These are phyloP conservation scores for Pocillopora verrucosa DNA, from an alignment of 64 coral and sea anemone species.

Conservation along the genomic window DNA sequence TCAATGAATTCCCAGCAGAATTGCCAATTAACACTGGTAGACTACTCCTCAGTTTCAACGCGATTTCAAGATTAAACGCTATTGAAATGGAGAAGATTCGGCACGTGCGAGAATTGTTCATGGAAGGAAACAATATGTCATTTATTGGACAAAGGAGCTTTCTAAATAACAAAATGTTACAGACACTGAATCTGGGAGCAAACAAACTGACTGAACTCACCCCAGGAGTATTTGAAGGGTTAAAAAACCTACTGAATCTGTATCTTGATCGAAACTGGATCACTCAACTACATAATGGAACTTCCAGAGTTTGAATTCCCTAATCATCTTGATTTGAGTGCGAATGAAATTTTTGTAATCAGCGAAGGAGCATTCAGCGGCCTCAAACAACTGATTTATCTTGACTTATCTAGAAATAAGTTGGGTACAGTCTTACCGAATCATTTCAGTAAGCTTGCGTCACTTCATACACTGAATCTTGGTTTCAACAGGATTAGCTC, in stretches of 20 bases:
- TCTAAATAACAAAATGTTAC: slow-evolving; percentile 6
- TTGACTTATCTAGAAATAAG: slow-evolving; percentile 29
- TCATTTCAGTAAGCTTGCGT: neutral
- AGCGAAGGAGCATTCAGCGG: slow-evolving; percentile 17
- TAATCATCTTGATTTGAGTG: slow-evolving; percentile 28
- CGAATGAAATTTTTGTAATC: slow-evolving; percentile 17
- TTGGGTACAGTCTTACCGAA: neutral
- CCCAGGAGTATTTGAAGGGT: slow-evolving; percentile 28
- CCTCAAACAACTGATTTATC: neutral
- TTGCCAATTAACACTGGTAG: slow-evolving; percentile 8
- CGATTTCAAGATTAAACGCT: neutral
- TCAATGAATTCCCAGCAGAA: slow-evolving; percentile 4
- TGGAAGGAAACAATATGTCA: slow-evolving; percentile 17
- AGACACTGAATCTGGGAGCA: slow-evolving; percentile 14
- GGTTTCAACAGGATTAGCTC: neutral
- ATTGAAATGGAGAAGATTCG: slow-evolving; percentile 10
- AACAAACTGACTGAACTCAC: neutral
- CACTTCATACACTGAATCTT: slow-evolving; percentile 1
- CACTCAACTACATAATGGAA: slow-evolving; percentile 9
- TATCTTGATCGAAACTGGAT: slow-evolving; percentile 35
- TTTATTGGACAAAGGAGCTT: slow-evolving; percentile 10
- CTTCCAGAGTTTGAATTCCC: neutral
- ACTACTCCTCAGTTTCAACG: neutral
- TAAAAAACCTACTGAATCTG: slow-evolving; percentile 22
- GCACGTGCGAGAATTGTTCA: slow-evolving; percentile 3